phyloP scores from a whole-genome alignment of 2,113 vertebrate genomes.

The Xenopus borealis region DNA sequence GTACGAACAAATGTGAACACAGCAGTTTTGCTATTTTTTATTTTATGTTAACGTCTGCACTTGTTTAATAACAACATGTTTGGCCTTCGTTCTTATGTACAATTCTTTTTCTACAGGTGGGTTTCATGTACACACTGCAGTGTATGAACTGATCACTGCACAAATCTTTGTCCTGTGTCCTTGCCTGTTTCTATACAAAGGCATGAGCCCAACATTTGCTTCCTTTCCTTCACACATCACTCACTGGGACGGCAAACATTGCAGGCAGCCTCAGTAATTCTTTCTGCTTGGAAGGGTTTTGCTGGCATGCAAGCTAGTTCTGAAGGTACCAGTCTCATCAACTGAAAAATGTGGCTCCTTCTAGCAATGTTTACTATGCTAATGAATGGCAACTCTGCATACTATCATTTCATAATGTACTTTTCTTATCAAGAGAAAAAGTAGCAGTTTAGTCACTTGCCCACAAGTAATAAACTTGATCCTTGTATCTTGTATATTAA shows the following conservation, averaged over 20 bases:
- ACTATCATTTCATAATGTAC: too few relatives aligned
- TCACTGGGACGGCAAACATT: conserved; percentile 8
- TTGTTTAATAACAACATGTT: conserved; percentile 30
- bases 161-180: conserved; percentile 25
- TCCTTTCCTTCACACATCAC: conserved; percentile 9
- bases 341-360: too few relatives aligned
- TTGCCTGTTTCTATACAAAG: conserved; percentile 29
- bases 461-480: too few relatives aligned
- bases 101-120: conserved; percentile 27
- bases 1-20: too few relatives aligned
- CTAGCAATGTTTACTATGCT: too few relatives aligned
- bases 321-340: too few relatives aligned
- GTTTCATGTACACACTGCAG: conserved; percentile 21
- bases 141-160: conserved; percentile 36
- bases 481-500: too few relatives aligned
- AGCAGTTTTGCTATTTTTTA: too few relatives aligned
- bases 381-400: too few relatives aligned
- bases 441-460: too few relatives aligned
- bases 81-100: conserved; percentile 23
- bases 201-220: conserved; percentile 7
- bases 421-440: too few relatives aligned
- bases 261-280: conserved; percentile 26
- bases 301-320: conserved; percentile 33
- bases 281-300: conserved; percentile 39
- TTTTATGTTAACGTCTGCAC: too few relatives aligned